Percentiles rank a stretch among this genome's conserved stretches.
Conservation (phyloP, 2,113 vertebrate genomes). For the Phyllostomus hastatus region DNA sequence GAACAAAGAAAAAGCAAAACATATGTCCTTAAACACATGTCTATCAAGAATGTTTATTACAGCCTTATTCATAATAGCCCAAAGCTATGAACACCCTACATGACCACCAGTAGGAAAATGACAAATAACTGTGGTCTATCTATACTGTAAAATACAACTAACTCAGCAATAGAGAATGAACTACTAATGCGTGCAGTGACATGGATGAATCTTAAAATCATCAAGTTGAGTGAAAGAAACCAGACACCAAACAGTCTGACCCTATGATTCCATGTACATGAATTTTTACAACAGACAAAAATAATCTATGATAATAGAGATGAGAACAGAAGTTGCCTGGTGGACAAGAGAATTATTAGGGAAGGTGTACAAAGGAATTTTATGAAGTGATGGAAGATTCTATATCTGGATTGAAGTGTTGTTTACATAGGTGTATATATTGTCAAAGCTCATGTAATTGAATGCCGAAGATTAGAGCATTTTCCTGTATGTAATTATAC, state of each 20-base stretch:
- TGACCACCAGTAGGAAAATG: background rate
- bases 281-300: background rate
- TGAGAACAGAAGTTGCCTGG: background rate
- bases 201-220: background rate
- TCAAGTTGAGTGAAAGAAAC: background rate
- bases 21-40: background rate
- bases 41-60: background rate
- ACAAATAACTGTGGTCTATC: background rate
- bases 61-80: background rate
- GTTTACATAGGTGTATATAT: background rate
- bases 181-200: background rate
- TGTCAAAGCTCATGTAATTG: conserved; percentile 27
- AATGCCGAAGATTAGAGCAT: conserved; percentile 2
- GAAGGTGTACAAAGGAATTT: background rate
- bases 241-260: background rate
- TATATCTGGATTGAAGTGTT: background rate
- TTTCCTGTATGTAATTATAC: conserved; percentile 8
- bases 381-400: background rate
- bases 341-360: background rate
- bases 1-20: background rate
- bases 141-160: background rate
- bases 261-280: background rate
- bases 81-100: background rate
- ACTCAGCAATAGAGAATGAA: background rate
- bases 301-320: background rate